Base-by-base conservation (phyloP, 2,888 invertebrate genomes). In the Phengaris alcon region DNA sequence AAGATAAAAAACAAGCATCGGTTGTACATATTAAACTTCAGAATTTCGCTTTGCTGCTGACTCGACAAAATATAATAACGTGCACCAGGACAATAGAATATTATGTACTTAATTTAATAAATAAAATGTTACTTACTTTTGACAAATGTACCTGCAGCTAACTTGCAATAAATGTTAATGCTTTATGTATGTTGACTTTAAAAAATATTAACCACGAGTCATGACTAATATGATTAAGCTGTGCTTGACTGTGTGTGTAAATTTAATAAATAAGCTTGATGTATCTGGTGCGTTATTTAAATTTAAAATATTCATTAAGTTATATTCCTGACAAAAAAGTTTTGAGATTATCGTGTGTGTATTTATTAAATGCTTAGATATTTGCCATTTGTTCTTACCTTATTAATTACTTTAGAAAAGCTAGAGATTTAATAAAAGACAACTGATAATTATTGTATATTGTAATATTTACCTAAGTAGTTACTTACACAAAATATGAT, bases 401-500 rank as follows among this genome's bases (percentile, higher is more conserved):
- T 59, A 8, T 22, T 22, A 9, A 22, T 6, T 57, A 10, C 5
- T 59, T 44, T 10, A 22, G 35, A 44, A 22, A 12, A 12, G 35
- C 35, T 10, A 22, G 5, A 52, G 35, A 8, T 54, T 72, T 3
- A 52, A 64, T n/a, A 74, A 64, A 64, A 74, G 48, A 64, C 74
- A 9, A 54, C 10, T 12, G 9, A 54, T 72, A 72, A 72, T 72
- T 54, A 72, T 72, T 54, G 22, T 70, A 70, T 70, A 70, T 15
- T 35, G 44, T 70, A 22, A 72, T 75, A 59, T 74, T 74, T 74
- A 54, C 55, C 68, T 69, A 69, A 69, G 57, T 69, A 74, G 52
- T 74, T 74, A 48, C 48, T 74, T 64, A 74, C 68, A 74, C 68
- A 75, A 75, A 72, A 72, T 72, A 75, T 69, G 54, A 54, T 75